phyloP scores from a whole-genome alignment of 2,888 invertebrate genomes.

The Hirtodrosophila cameraria region DNA sequence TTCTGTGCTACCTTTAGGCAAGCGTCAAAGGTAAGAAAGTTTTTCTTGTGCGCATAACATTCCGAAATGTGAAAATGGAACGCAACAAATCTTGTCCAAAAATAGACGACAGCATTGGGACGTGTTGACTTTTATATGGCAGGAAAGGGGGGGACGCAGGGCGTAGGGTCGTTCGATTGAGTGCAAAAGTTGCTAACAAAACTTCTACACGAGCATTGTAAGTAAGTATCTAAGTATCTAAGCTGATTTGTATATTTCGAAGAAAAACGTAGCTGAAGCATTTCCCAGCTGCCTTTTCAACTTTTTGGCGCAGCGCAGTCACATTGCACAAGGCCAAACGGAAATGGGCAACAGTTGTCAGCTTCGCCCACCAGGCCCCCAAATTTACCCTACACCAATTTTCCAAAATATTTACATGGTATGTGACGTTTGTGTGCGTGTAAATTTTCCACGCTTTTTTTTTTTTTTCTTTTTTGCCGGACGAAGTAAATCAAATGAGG shows the following conservation, averaged over 20 bases:
- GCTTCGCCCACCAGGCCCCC: constrained; percentile 6
- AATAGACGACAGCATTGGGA: constrained; percentile 59
- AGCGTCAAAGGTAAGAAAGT: constrained; percentile 72
- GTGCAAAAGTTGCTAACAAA: constrained; percentile 56
- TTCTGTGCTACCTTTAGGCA: constrained; percentile 66
- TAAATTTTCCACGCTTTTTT: constrained; percentile 64
- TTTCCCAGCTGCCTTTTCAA: constrained; percentile 30
- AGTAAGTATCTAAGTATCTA: constrained; percentile 44
- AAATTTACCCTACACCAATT: not conserved
- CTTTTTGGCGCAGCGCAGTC: constrained; percentile 33
- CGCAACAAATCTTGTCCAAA: constrained; percentile 71
- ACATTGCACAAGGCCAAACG: constrained; percentile 69
- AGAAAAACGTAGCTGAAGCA: too few species aligned
- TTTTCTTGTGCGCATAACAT: constrained; percentile 32
- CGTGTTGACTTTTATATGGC: constrained; percentile 53
- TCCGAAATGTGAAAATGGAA: constrained; percentile 64
- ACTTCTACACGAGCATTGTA: constrained; percentile 66
- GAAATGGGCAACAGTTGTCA: constrained; percentile 65
- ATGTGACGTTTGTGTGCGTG: constrained; percentile 50
- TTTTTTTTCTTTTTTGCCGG: constrained; percentile 45
- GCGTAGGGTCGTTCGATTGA: constrained; percentile 10
- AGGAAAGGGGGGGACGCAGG: constrained; percentile 13
- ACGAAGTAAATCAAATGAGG: constrained; percentile 69
- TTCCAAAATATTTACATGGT: constrained; percentile 67
- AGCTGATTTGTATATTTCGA: constrained; percentile 56